These are phyloP conservation scores for Drosophila sp. DNA, from an alignment of 1,140 invertebrate species.

Conservation along the genomic window DNA sequence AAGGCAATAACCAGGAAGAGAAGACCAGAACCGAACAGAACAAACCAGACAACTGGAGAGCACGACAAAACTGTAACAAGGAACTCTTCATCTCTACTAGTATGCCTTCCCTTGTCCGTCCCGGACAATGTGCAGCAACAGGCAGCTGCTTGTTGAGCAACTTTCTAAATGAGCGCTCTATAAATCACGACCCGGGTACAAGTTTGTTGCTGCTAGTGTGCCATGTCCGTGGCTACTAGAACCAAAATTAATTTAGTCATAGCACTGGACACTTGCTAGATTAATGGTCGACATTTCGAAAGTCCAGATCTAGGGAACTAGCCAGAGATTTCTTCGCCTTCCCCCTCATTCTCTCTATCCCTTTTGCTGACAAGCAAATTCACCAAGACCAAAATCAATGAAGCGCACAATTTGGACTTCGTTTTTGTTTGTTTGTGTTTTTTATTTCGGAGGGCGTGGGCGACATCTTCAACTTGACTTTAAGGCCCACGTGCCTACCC, in stretches of 20 bases:
- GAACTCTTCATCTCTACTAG: conserved; percentile 63
- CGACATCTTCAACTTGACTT: conserved; percentile 17
- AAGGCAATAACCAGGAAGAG: conserved; percentile 44
- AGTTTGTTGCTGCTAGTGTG: conserved; percentile 42
- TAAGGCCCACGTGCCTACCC: conserved; percentile 59
- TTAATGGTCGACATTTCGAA: conserved; percentile 76
- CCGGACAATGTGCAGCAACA: conserved; percentile 10
- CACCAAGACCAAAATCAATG: conserved; percentile 60
- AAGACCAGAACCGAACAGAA: conserved; percentile 32
- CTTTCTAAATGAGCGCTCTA: conserved; percentile 81
- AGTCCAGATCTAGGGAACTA: conserved; percentile 44
- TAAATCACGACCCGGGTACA: conserved; percentile 75
- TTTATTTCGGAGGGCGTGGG: conserved; percentile 21
- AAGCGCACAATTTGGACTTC: conserved; percentile 28
- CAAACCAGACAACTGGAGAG: conserved; percentile 33
- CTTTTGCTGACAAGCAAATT: neutral
- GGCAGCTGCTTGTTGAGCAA: conserved; percentile 70
- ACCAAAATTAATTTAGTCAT: conserved; percentile 80
- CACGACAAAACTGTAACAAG: conserved; percentile 80
- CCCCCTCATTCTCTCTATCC: conserved; percentile 12
- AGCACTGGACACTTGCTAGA: conserved; percentile 75
- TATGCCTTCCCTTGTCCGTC: conserved; percentile 30
- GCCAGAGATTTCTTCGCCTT: conserved; percentile 28
- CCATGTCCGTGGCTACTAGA: conserved; percentile 73
- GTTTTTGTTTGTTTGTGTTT: conserved; percentile 29